Percentiles rank a stretch among this genome's conserved stretches.
These are phyloP conservation scores for Odiellus spinosus DNA, from an alignment of 2,888 invertebrate genomes.

Conservation along the genomic window DNA sequence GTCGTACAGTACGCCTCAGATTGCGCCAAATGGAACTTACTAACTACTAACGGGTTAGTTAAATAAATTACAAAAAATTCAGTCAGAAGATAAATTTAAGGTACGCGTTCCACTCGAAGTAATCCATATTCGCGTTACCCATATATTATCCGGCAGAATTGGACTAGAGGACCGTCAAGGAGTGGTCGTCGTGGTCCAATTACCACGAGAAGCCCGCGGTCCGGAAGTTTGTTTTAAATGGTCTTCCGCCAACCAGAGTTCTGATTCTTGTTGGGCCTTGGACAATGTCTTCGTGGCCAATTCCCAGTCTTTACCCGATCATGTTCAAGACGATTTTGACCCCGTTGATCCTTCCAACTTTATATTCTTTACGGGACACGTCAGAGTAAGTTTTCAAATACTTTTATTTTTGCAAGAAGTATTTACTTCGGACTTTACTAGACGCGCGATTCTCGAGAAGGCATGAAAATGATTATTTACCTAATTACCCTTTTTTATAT, in stretches of 20 bases:
- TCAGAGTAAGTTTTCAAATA: slow-evolving; percentile 25
- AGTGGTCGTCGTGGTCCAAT: slow-evolving; percentile 23
- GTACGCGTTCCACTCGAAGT: too few species aligned
- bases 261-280: slow-evolving; percentile 28
- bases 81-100: too few species aligned
- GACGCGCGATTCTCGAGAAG: too few species aligned
- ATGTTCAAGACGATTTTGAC: slow-evolving; percentile 30
- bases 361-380: slow-evolving; percentile 31
- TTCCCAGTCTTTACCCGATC: slow-evolving; percentile 24
- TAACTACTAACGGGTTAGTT: too few species aligned
- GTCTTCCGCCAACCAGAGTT: slow-evolving; percentile 21
- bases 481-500: too few species aligned
- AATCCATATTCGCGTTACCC: too few species aligned
- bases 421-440: too few species aligned
- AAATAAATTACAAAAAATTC: too few species aligned
- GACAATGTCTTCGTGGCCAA: slow-evolving; percentile 31
- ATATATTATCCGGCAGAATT: slow-evolving; percentile 1
- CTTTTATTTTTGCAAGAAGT: too few species aligned
- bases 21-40: too few species aligned
- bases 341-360: slow-evolving; percentile 31
- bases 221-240: slow-evolving; percentile 26
- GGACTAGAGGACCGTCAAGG: not conserved
- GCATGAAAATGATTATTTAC: too few species aligned
- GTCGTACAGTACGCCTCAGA: too few species aligned
- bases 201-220: slow-evolving; percentile 25